Evolutionary conservation across 2,797 vertebrate species (phyloP).

Genomic region (Malurus splendens): DNA sequence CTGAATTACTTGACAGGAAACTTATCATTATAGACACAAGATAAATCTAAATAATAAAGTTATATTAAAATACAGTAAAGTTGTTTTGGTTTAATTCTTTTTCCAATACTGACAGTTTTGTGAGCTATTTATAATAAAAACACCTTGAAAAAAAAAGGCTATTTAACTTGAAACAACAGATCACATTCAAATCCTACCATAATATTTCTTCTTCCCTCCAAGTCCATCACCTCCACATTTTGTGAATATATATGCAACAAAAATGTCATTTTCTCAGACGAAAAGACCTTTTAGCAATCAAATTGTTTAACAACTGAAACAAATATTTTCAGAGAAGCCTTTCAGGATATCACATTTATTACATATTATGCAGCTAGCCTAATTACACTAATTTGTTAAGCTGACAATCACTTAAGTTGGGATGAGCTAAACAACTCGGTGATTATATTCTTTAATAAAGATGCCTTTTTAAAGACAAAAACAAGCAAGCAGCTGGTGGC

Average conservation of each 20-base stretch:
- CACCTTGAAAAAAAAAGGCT: background rate
- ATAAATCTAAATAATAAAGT: slow-evolving; percentile 45
- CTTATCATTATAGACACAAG: background rate
- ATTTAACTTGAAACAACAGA: slow-evolving; percentile 19
- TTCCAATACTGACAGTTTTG: slow-evolving; percentile 22
- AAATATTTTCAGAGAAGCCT: background rate
- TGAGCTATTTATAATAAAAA: slow-evolving; percentile 29
- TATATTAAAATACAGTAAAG: slow-evolving; percentile 31
- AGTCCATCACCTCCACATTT: background rate
- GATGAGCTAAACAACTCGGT: background rate
- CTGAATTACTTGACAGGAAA: slow-evolving; percentile 17
- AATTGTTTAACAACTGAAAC: background rate
- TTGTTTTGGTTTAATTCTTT: background rate
- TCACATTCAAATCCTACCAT: background rate
- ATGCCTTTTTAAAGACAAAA: background rate
- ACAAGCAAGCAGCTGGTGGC: slow-evolving; percentile 38
- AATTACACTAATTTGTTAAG: slow-evolving; percentile 23
- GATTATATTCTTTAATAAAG: background rate
- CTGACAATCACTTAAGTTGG: slow-evolving; percentile 4
- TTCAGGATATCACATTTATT: background rate
- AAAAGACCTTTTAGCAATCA: background rate
- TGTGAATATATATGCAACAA: background rate
- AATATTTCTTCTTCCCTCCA: background rate
- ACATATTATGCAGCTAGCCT: background rate
- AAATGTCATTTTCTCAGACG: background rate